A percentile compares a stretch with the other conserved stretches of the same genome.
Conservation (phyloP, 2,888 invertebrate genomes). For the Machimus rusticus region DNA sequence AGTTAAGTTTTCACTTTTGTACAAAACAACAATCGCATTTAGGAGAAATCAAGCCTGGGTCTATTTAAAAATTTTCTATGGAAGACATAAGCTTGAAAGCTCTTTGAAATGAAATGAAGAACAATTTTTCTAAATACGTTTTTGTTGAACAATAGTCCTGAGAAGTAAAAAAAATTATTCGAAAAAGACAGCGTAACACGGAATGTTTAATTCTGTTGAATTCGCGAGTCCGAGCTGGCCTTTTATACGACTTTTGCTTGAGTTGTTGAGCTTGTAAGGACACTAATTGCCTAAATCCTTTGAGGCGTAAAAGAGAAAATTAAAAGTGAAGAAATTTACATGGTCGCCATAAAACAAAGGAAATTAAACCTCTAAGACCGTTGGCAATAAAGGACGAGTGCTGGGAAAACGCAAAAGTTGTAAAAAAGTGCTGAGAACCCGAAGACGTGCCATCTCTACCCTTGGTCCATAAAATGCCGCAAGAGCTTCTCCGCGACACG, state of each 20-base stretch:
- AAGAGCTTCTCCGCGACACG: not conserved
- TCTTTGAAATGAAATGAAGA: no score
- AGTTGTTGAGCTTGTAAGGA: not conserved
- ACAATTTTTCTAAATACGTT: no score
- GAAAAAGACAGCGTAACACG: not conserved
- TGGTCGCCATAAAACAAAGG: not conserved
- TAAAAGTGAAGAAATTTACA: conserved; percentile 14
- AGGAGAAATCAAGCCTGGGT: no score
- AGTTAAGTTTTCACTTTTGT: no score
- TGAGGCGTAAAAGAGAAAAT: not conserved
- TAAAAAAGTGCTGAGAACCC: not conserved
- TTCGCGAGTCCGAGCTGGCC: not conserved
- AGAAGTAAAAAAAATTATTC: not conserved
- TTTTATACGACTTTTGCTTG: not conserved
- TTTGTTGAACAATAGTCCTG: not conserved
- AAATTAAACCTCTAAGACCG: conserved; percentile 9
- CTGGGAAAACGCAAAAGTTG: not conserved
- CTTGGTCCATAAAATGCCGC: not conserved
- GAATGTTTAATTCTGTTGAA: not conserved
- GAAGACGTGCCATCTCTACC: not conserved
- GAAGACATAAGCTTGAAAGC: no score
- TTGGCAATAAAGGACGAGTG: not conserved
- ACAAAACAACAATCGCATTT: no score
- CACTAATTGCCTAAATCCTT: conserved; percentile 5
- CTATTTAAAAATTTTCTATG: no score